Base-by-base conservation (phyloP, 1,140 invertebrate genomes). In the Lepeophtheirus salmonis region DNA sequence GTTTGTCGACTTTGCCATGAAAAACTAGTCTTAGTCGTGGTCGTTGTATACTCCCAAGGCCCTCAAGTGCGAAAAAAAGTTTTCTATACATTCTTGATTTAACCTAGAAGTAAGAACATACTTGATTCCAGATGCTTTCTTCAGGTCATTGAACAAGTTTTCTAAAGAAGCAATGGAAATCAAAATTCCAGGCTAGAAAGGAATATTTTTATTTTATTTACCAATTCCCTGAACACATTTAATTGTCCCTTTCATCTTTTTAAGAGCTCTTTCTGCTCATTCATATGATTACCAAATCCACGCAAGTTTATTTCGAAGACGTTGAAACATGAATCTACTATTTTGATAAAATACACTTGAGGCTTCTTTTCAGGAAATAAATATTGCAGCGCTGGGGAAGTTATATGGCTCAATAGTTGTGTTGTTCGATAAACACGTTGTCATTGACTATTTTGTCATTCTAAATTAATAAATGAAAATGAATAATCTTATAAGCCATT, bases 21-120 rank as follows among this genome's bases (percentile, higher is more conserved):
- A 66, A 0, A 16, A 64, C 1, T 10, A 63, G 12, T 25, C 62
- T 1, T 1, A 66, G 21, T 55, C 64, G 14, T 62, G 49, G 6
- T 55, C 18, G 21, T 66, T 54, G n/a, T 26, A 41, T 26, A 50
- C 48, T 16, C 65, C 64, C 10, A 62, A 52, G 3, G 26, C 23
- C 18, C 65, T 16, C 13, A 64, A 63, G 3, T 16, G 14, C 0
- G 63, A 64, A 53, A 66, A 66, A 1, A 65, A 62, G 24, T 49
- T 62, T 60, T 66, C 64, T 13, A 64, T 24, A 21, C 20, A 56
- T 24, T 65, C 65, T 30, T 65, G 64, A 30, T 64, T 65, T 1
- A 64, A 23, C 17, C 62, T 25, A 1, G 41, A 10, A 13, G 64
- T 64, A 2, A 64, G 51, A 21, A 66, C 52, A 49, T 64, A 65